These are phyloP conservation scores for Catocala sponsa DNA, from an alignment of 2,888 invertebrate species.

Conservation along the genomic window DNA sequence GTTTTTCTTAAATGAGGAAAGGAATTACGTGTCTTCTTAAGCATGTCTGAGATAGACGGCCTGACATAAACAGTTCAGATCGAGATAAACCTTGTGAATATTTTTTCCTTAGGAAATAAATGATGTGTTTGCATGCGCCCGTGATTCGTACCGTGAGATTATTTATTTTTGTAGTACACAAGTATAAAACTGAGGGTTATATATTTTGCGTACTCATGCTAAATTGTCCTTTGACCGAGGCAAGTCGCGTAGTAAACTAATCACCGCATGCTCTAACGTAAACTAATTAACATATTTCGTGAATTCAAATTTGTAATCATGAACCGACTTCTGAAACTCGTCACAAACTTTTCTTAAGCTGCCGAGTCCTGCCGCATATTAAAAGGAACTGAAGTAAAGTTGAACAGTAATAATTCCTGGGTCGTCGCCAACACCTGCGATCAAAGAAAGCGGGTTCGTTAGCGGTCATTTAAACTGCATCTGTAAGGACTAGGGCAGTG, in stretches of 20 bases:
- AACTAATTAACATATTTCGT: constrained; percentile 9
- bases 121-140: constrained; percentile 45
- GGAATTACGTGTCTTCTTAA: background rate
- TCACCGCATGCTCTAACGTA: constrained; percentile 5
- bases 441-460: constrained; percentile 37
- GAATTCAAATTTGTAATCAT: constrained; percentile 8
- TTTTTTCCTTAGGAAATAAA: constrained; percentile 39
- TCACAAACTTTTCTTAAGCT: constrained; percentile 23
- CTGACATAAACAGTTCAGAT: constrained; percentile 33
- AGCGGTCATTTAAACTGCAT: constrained; percentile 70
- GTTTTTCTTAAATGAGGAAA: too few species aligned
- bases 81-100: constrained; percentile 35
- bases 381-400: constrained; percentile 21
- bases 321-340: constrained; percentile 24
- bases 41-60: constrained; percentile 16
- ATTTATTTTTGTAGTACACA: constrained; percentile 33
- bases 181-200: background rate
- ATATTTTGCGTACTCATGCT: background rate
- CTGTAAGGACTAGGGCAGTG: constrained; percentile 81
- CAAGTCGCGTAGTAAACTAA: too few species aligned
- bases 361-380: constrained; percentile 19
- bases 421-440: constrained; percentile 20
- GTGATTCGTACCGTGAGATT: constrained; percentile 28
- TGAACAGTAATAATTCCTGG: constrained; percentile 16
- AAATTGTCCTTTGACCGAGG: constrained; percentile 10